Percentiles rank a stretch among this genome's conserved stretches.
Conservation (phyloP, 2,797 vertebrate species). For the Diplodus puntazzo region DNA sequence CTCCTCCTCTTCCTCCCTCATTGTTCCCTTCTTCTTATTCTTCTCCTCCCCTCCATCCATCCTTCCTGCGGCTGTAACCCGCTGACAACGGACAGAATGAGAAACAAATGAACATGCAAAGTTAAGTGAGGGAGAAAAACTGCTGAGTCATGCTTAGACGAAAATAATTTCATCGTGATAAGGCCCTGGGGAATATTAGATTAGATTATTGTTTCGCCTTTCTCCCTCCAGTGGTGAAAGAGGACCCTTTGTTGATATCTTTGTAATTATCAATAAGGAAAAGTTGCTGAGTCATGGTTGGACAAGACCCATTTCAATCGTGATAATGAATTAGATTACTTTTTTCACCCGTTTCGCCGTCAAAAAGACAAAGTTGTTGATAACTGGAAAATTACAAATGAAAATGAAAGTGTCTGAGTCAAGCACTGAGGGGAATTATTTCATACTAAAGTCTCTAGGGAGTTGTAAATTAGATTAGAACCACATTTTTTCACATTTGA, state of each 20-base stretch:
- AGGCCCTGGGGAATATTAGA: conserved; percentile 72
- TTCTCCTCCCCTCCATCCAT: conserved; percentile 19
- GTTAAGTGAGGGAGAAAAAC: conserved; percentile 11
- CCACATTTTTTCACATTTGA: conserved; percentile 51
- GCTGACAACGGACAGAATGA: conserved; percentile 63
- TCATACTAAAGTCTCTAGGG: conserved; percentile 32
- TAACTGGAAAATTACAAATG: conserved; percentile 65
- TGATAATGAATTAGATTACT: conserved; percentile 52
- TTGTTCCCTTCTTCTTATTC: conserved; percentile 36
- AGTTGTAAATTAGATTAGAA: conserved; percentile 60
- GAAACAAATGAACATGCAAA: conserved; percentile 62
- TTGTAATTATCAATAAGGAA: conserved; percentile 66
- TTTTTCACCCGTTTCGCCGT: conserved; percentile 2
- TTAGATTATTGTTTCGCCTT: conserved; percentile 71
- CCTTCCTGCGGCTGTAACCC: conserved; percentile 44
- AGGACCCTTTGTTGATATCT: conserved; percentile 67
- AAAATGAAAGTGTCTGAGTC: conserved; percentile 43
- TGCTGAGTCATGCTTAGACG: conserved; percentile 69
- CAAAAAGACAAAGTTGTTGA: conserved; percentile 52
- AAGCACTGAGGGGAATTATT: conserved; percentile 51
- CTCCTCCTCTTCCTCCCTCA: conserved; percentile 47
- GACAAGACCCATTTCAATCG: conserved; percentile 54
- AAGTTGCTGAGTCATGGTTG: conserved; percentile 75
- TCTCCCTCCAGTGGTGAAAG: conserved; percentile 48
- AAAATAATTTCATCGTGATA: conserved; percentile 72